Base-by-base conservation (phyloP, 2,113 vertebrate species). In the Coptodon bakossiorum region DNA sequence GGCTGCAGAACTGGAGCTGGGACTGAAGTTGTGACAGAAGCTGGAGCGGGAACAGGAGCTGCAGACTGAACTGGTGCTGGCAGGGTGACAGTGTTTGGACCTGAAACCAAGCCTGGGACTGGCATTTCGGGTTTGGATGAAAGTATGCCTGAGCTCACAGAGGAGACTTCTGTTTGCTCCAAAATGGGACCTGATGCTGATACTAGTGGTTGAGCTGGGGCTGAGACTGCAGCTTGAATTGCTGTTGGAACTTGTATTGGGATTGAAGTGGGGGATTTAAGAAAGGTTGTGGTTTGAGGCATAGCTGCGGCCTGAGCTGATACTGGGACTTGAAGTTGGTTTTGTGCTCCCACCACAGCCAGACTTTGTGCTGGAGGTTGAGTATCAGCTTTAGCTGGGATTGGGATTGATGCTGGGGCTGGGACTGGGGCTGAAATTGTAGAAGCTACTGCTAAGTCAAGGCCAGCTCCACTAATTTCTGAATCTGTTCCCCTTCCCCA, bases 1-100 rank as follows among this genome's bases (percentile, higher is more conserved):
- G 95, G 78, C 92, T 96, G 97, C 43, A 97, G 82, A 93, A 93
- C 14, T 53, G 94, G 90, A 88, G 97, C 96, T 0, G 94, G 22
- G 57, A 83, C 87, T 63, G 90, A 78, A 80, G 79, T 87, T 85
- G 92, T 89, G 40, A 90, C 57, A 78, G 73, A 78, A 78, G 10
- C 71, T 78, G 71, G 81, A 63, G 80, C 6, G 6, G 53, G 36
- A n/a, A 53, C 27, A 40, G 86, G 29, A 22, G 81, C 90, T 81
- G 85, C 81, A 86, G 88, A 27, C 9, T 86, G 85, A 66, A 73
- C 29, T 6, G 84, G 6, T 38, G 56, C 88, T 89, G 93, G 82
- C 66, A 88, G 40, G 14, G n/a, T 36, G 79, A 57, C 84, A 22
- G 86, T 52, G 36, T 57, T 5, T 24, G 84, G 84, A 31, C 54